Conservation (phyloP, 2,113 vertebrate species). For the Chloropsis cyanopogon region DNA sequence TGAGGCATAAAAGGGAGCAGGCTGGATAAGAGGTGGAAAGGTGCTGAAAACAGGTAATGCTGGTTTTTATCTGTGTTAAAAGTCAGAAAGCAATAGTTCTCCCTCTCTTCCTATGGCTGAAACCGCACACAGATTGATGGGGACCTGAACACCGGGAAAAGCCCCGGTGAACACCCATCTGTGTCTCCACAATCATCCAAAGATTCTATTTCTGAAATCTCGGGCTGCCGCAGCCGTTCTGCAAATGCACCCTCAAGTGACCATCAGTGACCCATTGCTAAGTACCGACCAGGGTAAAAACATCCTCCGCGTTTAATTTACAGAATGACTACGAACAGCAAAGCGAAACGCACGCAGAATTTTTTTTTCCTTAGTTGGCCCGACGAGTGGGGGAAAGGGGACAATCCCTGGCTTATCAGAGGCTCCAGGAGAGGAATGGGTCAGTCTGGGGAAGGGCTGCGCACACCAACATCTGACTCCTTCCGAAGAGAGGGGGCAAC, state of each 20-base stretch:
- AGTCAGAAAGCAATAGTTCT: neutral
- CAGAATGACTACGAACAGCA: neutral
- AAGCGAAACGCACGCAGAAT: neutral
- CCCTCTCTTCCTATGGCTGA: neutral
- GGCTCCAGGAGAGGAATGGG: neutral
- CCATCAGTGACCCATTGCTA: neutral
- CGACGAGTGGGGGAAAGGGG: neutral
- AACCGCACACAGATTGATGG: neutral
- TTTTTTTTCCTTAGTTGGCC: neutral
- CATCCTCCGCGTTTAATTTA: neutral
- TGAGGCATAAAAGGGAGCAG: neutral
- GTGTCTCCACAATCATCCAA: fast-evolving
- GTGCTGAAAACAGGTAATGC: neutral
- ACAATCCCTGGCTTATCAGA: neutral
- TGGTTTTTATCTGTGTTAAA: neutral
- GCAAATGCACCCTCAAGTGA: neutral
- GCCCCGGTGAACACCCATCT: neutral
- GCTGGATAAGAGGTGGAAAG: neutral
- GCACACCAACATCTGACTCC: neutral
- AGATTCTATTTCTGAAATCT: neutral
- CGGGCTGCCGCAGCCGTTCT: neutral
- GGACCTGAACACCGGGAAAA: neutral
- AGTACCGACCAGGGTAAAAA: too few relatives aligned
- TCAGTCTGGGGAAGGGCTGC: neutral
- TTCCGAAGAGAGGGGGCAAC: neutral